A percentile compares a stretch with the other conserved stretches of the same genome.
Evolutionary conservation across 2,888 invertebrate species (phyloP).

Genomic region (Euspilapteryx auroguttella): DNA sequence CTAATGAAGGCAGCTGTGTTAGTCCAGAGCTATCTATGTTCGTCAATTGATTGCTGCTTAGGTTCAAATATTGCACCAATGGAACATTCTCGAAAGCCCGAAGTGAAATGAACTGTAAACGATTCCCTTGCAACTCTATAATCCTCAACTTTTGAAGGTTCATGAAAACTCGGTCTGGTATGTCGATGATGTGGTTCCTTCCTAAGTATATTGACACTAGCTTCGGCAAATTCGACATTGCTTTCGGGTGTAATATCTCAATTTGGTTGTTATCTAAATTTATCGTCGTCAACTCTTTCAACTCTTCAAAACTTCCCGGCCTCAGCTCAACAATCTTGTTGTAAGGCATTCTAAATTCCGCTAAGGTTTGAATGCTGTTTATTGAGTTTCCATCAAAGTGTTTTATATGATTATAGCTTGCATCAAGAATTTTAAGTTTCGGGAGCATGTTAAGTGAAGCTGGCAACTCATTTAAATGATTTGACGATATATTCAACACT

Average conservation of each 20-base stretch:
- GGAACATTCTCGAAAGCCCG: constrained; percentile 79
- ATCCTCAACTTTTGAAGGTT: constrained; percentile 74
- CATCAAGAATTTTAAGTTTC: constrained; percentile 71
- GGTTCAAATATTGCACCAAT: constrained; percentile 77
- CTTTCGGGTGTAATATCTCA: constrained; percentile 70
- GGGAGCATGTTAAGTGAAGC: constrained; percentile 68
- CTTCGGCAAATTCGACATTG: constrained; percentile 70
- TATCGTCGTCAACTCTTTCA: constrained; percentile 71
- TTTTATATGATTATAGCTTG: constrained; percentile 77
- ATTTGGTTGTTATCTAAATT: constrained; percentile 83
- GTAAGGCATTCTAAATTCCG: constrained; percentile 71
- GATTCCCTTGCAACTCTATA: constrained; percentile 80
- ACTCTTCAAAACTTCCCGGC: constrained; percentile 70
- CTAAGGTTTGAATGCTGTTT: constrained; percentile 68
- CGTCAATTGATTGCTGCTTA: constrained; percentile 79
- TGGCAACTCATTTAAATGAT: constrained; percentile 73
- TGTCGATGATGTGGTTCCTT: constrained; percentile 71
- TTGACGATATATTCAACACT: constrained; percentile 76
- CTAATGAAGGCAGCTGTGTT: constrained; percentile 72
- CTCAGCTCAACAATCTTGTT: constrained; percentile 74
- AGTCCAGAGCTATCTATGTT: constrained; percentile 76
- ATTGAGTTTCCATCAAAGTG: constrained; percentile 70
- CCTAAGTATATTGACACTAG: constrained; percentile 70
- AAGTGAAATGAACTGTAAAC: constrained; percentile 69
- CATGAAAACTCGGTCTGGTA: constrained; percentile 76